Percentiles rank a stretch among this genome's conserved stretches.
Conservation (phyloP, 2,113 vertebrate genomes). For the Syngnathus scovelli region DNA sequence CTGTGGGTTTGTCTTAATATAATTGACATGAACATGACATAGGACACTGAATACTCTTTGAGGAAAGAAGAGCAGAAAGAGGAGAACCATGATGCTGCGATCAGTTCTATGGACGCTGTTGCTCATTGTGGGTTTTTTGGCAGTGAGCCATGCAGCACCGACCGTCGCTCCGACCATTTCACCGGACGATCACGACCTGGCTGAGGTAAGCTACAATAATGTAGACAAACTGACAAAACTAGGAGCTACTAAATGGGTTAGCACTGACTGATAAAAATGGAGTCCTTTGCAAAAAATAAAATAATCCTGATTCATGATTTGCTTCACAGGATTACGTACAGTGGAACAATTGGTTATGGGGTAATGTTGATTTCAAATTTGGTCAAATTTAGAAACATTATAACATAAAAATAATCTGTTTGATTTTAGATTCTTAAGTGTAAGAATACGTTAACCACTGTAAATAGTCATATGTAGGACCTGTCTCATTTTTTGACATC, state of each 20-base stretch:
- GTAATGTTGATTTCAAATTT: too few species aligned
- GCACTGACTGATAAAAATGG: too few species aligned
- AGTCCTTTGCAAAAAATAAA: too few species aligned
- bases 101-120: conserved; percentile 29
- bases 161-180: conserved; percentile 26
- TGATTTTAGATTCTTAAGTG: too few species aligned
- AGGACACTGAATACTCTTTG: background rate
- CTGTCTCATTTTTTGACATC: too few species aligned
- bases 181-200: conserved; percentile 36
- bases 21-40: background rate
- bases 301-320: background rate
- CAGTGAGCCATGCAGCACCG: conserved; percentile 40
- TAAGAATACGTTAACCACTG: too few species aligned
- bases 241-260: background rate
- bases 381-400: too few species aligned
- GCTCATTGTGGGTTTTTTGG: conserved; percentile 19
- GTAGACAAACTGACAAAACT: background rate
- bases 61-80: conserved; percentile 1
- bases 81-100: conserved; percentile 12
- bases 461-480: too few species aligned
- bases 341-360: background rate
- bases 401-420: too few species aligned
- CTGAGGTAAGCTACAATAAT: conserved; percentile 43
- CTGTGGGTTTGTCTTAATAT: background rate
- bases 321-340: background rate